Evolutionary conservation across 2,888 invertebrate genomes (phyloP), one percentile per base, ranked within the genome.

Genomic region (Nebria salina): DNA sequence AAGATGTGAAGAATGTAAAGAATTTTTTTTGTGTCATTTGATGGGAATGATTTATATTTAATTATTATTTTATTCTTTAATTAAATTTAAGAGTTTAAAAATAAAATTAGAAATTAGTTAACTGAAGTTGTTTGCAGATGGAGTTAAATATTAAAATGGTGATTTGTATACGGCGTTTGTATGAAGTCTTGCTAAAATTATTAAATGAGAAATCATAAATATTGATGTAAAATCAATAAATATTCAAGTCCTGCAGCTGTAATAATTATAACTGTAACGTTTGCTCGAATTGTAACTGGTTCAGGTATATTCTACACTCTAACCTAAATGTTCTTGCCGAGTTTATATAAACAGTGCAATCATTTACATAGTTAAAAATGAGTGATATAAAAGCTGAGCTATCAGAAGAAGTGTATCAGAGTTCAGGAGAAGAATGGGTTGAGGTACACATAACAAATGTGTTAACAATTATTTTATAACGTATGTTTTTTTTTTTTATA

Each of bases 391-490:
- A 34, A 25, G 77, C 20, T 20, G 65, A 70, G 26, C 13, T 77
- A 13, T 77, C 72, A 9, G 89, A 89, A 78, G 88, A 88, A 82
- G 88, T 88, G 65, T 88, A 86, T 76, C 86, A 88, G 83, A 88
- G 87, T 82, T 88, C 88, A 8, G 88, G 87, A 8, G 87, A 87
- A 70, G 89, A 89, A 83, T 88, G 87, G 87, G 85, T 84, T 64
- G 85, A 85, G 83, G 85, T 85, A 15, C 68, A 15, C 65, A n/a
- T 15, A 68, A 11, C 20, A 9, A 25, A 34, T 13, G 34, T 25
- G 25, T 70, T 34, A 26, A 25, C 8, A 70, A 13, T 20, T 11
- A 20, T n/a, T 65, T 74, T 42, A 11, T 75, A 75, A n/a, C 15
- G 8, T 6, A 34, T 54, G 76, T 77, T 83, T 20, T 20, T 20